Percentiles rank a stretch among this genome's conserved stretches.
phyloP scores from a whole-genome alignment of 2,888 invertebrate genomes.

The Corbicula japonica region DNA sequence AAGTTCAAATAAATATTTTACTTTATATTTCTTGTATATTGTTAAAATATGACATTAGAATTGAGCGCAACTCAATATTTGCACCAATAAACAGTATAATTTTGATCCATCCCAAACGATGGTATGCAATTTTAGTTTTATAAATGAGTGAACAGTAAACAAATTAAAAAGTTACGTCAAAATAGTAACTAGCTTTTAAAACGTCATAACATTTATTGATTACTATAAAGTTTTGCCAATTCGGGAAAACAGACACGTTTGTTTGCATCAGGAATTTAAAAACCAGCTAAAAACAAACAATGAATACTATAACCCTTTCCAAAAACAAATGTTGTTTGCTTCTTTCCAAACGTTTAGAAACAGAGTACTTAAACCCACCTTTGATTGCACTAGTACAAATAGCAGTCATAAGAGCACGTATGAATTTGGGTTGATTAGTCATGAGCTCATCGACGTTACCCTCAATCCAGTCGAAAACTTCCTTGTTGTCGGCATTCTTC shows the following conservation, averaged over 20 bases:
- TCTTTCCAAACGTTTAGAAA: neutral
- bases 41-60: too few relatives aligned
- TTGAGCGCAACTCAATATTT: too few relatives aligned
- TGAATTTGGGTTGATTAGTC: constrained; percentile 90
- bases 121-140: too few relatives aligned
- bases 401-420: constrained; percentile 91
- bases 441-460: constrained; percentile 90
- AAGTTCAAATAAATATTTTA: too few relatives aligned
- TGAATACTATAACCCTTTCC: neutral
- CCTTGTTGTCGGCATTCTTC: constrained; percentile 77
- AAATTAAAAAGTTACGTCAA: too few relatives aligned
- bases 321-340: neutral
- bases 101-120: too few relatives aligned
- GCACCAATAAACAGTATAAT: too few relatives aligned
- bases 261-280: neutral
- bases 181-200: too few relatives aligned
- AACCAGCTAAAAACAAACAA: neutral
- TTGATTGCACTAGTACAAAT: constrained; percentile 90
- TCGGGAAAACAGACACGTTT: neutral
- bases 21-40: too few relatives aligned
- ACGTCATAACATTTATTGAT: neutral
- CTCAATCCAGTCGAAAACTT: constrained; percentile 90
- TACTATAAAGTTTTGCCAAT: neutral
- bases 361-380: constrained; percentile 86
- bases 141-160: too few relatives aligned